These are phyloP conservation scores for Branchinecta lindahli DNA, from an alignment of 1,140 invertebrate species.

Conservation along the genomic window DNA sequence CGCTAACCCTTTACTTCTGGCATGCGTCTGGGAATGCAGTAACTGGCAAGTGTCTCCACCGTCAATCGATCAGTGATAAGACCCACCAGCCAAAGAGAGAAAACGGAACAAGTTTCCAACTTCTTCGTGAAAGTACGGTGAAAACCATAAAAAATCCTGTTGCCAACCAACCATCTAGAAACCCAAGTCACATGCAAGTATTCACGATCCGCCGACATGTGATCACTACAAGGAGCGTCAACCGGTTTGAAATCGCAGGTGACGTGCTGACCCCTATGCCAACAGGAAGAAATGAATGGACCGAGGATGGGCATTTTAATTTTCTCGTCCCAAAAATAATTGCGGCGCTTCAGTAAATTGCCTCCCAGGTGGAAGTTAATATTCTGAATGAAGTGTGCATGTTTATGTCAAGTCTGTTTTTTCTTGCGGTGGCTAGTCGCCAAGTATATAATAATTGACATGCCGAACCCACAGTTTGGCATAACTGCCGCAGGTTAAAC, in stretches of 20 bases:
- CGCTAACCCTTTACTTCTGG: too few relatives aligned
- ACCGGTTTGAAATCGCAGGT: background rate
- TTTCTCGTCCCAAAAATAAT: background rate
- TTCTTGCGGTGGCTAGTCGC: too few relatives aligned
- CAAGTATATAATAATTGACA: too few relatives aligned
- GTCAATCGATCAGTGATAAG: too few relatives aligned
- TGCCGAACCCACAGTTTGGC: too few relatives aligned
- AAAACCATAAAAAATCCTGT: background rate
- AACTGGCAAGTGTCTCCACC: too few relatives aligned
- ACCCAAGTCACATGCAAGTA: background rate
- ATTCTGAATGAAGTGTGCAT: slow-evolving; percentile 1
- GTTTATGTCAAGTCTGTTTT: background rate
- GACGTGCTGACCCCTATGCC: background rate
- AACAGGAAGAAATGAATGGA: slow-evolving; percentile 1
- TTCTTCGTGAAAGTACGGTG: background rate
- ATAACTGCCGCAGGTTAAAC: too few relatives aligned
- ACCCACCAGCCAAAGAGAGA: too few relatives aligned
- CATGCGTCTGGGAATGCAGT: too few relatives aligned
- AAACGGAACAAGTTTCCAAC: too few relatives aligned
- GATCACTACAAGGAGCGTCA: background rate
- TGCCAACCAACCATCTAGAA: background rate
- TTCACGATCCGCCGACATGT: background rate
- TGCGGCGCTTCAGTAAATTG: background rate
- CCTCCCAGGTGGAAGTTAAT: background rate
- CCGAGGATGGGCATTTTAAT: slow-evolving; percentile 6